Percentiles rank a stretch among this genome's conserved stretches.
These are phyloP conservation scores for Mamestra configurata DNA, from an alignment of 1,140 invertebrate genomes.

Conservation along the genomic window DNA sequence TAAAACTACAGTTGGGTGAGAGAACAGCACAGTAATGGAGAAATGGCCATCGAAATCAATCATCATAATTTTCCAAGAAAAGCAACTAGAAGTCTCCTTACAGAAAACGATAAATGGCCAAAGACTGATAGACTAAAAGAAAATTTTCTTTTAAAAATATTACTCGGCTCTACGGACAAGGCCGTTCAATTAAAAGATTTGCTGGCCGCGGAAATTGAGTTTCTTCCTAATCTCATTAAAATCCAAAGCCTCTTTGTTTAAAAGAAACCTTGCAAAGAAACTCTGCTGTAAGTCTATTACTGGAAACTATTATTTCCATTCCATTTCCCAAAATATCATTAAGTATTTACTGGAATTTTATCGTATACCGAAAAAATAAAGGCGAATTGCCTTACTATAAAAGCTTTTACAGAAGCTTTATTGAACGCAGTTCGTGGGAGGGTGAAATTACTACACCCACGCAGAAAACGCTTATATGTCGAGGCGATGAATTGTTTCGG, in stretches of 20 bases:
- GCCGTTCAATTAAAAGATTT: conserved; percentile 26
- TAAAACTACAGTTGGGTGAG: neutral
- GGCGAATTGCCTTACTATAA: conserved; percentile 32
- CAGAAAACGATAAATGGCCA: no score
- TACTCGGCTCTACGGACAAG: neutral
- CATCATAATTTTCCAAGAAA: no score
- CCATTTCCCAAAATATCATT: conserved; percentile 16
- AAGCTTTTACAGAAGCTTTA: conserved; percentile 31
- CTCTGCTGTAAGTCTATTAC: conserved; percentile 8
- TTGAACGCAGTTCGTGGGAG: conserved; percentile 52
- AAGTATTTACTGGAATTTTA: conserved; percentile 15
- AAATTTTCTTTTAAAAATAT: neutral
- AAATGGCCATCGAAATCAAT: no score
- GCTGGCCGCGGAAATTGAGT: conserved; percentile 12
- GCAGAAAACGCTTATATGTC: conserved; percentile 54
- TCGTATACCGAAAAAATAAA: conserved; percentile 29
- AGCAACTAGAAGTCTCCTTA: no score
- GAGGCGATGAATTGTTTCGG: conserved; percentile 53
- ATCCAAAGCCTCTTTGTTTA: conserved; percentile 24
- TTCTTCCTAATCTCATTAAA: conserved; percentile 36
- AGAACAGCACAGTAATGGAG: no score
- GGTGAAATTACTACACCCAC: conserved; percentile 56
- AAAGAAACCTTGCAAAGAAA: conserved; percentile 37
- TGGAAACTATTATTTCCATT: conserved; percentile 14
- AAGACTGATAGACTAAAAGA: neutral